Evolutionary conservation across 2,888 invertebrate species (phyloP).

Genomic region (Marasmarcha lunaedactyla): DNA sequence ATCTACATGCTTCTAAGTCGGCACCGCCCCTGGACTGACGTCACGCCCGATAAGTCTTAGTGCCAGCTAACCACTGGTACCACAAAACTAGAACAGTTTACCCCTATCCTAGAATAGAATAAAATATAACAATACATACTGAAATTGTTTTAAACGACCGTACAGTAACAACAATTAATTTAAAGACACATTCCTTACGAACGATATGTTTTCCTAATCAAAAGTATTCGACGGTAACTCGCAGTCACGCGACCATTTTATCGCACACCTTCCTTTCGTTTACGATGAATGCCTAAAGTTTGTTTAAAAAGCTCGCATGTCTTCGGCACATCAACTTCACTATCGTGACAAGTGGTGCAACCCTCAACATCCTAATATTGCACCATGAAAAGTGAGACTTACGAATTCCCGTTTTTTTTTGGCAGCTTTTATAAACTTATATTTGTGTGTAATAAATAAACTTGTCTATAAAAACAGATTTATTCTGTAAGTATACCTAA

Average conservation of each 20-base stretch:
- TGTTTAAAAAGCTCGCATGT: conserved; percentile 65
- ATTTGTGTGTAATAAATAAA: too few relatives aligned
- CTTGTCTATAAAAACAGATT: too few relatives aligned
- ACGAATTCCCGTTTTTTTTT: neutral
- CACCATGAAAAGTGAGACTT: conserved; percentile 1
- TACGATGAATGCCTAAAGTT: conserved; percentile 57
- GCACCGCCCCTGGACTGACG: conserved; percentile 62
- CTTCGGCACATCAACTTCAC: conserved; percentile 51
- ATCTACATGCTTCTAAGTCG: conserved; percentile 66
- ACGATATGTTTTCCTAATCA: conserved; percentile 41
- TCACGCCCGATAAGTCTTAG: conserved; percentile 56
- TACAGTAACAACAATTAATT: neutral
- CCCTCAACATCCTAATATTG: conserved; percentile 38
- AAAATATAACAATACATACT: too few relatives aligned
- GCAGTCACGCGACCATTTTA: conserved; percentile 65
- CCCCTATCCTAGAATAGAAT: too few relatives aligned
- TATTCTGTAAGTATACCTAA: too few relatives aligned
- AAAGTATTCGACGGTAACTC: conserved; percentile 51
- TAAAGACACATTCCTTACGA: conserved; percentile 8
- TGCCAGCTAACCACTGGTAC: conserved; percentile 60
- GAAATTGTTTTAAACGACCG: neutral
- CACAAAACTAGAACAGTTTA: conserved; percentile 28
- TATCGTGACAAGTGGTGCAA: conserved; percentile 56
- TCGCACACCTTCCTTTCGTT: conserved; percentile 63
- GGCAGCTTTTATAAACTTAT: too few relatives aligned